Percentiles rank a stretch among this genome's conserved stretches.
Conservation (phyloP, 2,888 invertebrate genomes). For the Athripsodes cinereus region DNA sequence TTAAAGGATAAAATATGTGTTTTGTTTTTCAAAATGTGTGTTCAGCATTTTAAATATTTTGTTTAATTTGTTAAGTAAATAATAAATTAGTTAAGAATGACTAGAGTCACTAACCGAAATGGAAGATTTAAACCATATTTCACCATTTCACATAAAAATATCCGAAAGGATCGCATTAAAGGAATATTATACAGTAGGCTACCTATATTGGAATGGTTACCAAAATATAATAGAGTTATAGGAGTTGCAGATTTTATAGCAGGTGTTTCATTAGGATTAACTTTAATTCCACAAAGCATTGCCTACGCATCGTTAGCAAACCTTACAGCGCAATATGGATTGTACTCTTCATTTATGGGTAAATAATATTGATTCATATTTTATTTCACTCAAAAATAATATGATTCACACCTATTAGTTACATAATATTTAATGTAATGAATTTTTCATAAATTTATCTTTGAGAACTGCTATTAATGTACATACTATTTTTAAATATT, state of each 20-base stretch:
- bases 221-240: constrained; percentile 59
- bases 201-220: constrained; percentile 60
- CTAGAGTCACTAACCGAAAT: too few relatives aligned
- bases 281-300: constrained; percentile 89
- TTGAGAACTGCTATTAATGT: too few relatives aligned
- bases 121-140: too few relatives aligned
- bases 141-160: constrained; percentile 4
- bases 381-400: background rate
- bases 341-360: constrained; percentile 88
- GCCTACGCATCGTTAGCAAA: constrained; percentile 86
- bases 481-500: too few relatives aligned
- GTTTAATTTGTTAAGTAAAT: too few relatives aligned
- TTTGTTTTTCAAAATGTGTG: too few relatives aligned
- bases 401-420: background rate
- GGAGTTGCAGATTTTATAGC: constrained; percentile 79
- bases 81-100: too few relatives aligned
- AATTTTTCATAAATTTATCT: background rate
- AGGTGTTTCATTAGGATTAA: constrained; percentile 82
- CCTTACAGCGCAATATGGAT: constrained; percentile 81
- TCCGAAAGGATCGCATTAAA: constrained; percentile 9
- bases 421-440: background rate
- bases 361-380: constrained; percentile 8
- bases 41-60: too few relatives aligned
- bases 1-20: too few relatives aligned
- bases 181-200: constrained; percentile 35